Percentiles rank a stretch among this genome's conserved stretches.
phyloP scores from a whole-genome alignment of 1,140 invertebrate genomes.

The Drosophila seguyi region DNA sequence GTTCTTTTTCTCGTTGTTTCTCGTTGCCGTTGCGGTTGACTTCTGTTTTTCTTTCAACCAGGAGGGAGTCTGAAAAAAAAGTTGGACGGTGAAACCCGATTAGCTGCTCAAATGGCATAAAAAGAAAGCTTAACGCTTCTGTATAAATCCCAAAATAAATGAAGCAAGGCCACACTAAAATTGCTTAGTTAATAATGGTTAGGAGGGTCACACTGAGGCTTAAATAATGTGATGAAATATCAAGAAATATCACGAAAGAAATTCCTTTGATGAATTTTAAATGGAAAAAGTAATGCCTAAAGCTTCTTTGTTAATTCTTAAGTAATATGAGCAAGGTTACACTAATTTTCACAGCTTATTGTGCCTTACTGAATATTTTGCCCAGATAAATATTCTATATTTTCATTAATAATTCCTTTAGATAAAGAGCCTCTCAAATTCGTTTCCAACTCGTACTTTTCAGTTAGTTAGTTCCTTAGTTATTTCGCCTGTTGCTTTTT shows the following conservation, averaged over 20 bases:
- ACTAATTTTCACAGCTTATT: no score
- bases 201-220: background rate
- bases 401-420: background rate
- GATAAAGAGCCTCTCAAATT: slow-evolving; percentile 7
- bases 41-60: slow-evolving; percentile 51
- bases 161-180: background rate
- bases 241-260: background rate
- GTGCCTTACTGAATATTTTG: no score
- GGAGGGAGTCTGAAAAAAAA: background rate
- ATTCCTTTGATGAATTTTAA: no score
- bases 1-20: slow-evolving; percentile 20
- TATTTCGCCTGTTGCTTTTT: slow-evolving; percentile 36
- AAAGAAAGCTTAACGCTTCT: background rate
- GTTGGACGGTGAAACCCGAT: background rate
- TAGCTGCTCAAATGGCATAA: slow-evolving; percentile 8
- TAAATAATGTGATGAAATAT: background rate
- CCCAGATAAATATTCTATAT: no score
- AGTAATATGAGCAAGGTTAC: no score
- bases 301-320: no score
- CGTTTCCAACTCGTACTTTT: no score
- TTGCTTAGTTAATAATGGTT: accelerated
- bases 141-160: background rate
- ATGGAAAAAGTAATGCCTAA: no score
- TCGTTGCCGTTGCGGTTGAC: slow-evolving; percentile 30
- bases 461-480: no score